Conservation (phyloP, 2,888 invertebrate species). For the Stratiomys singularior region DNA sequence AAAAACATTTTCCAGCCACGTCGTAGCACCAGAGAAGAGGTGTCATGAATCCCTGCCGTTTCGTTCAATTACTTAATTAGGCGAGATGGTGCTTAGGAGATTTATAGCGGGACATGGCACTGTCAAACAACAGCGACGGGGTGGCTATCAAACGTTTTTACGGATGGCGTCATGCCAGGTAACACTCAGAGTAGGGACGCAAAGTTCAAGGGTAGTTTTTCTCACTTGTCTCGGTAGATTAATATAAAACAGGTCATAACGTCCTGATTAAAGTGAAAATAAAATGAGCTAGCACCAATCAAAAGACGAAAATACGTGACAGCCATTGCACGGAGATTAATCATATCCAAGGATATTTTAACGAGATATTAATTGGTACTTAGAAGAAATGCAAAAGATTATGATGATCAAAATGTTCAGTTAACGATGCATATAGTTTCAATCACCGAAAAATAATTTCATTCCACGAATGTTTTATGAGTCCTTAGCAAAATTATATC, state of each 20-base stretch:
- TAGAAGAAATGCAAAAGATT: background rate
- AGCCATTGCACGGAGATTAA: slow-evolving; percentile 36
- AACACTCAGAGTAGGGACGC: background rate
- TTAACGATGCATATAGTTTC: no score
- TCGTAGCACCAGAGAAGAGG: background rate
- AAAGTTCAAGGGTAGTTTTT: background rate
- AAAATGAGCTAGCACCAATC: slow-evolving; percentile 43
- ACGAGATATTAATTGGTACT: slow-evolving; percentile 18
- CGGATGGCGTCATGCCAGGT: slow-evolving; percentile 32
- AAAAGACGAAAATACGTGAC: slow-evolving; percentile 37
- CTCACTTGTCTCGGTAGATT: slow-evolving; percentile 30
- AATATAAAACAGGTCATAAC: slow-evolving; percentile 43
- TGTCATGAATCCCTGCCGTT: slow-evolving; percentile 59
- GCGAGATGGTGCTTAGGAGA: slow-evolving; percentile 58
- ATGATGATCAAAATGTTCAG: no score
- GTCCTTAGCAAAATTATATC: no score
- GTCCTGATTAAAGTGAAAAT: slow-evolving; percentile 35
- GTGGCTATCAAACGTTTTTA: slow-evolving; percentile 25
- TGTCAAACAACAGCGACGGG: slow-evolving; percentile 53
- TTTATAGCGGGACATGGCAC: slow-evolving; percentile 52
- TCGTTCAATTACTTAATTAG: slow-evolving; percentile 62
- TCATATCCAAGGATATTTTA: slow-evolving; percentile 13
- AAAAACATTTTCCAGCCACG: background rate
- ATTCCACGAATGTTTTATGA: no score
- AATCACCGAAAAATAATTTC: no score